Conservation (phyloP, 2,797 vertebrate species). For the Pseudopleuronectes americanus region DNA sequence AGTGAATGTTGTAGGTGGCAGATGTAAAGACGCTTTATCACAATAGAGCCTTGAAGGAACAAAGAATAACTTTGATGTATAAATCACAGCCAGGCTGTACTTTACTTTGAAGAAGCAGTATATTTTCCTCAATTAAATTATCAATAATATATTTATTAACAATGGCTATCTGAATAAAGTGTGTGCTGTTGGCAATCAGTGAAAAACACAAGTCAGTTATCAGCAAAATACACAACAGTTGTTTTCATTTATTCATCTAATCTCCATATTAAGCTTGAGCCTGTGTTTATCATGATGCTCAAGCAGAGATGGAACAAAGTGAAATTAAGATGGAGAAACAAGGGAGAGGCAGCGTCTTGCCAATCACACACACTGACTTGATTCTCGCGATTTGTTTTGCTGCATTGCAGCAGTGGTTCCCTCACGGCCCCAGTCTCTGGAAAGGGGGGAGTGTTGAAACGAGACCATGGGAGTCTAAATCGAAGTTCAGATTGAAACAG, state of each 20-base stretch:
- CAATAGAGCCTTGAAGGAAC: slow-evolving; percentile 26
- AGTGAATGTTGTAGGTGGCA: not conserved
- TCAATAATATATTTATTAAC: not conserved
- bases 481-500: slow-evolving; percentile 32
- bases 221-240: not conserved
- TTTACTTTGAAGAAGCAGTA: not conserved
- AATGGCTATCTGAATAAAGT: not conserved
- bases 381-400: slow-evolving; percentile 81
- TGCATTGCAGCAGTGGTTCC: slow-evolving; percentile 85
- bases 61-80: slow-evolving; percentile 16
- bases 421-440: slow-evolving; percentile 56
- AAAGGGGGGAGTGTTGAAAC: slow-evolving; percentile 51
- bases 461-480: slow-evolving; percentile 20
- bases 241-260: slow-evolving; percentile 13
- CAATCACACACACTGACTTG: slow-evolving; percentile 65
- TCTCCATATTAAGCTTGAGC: not conserved
- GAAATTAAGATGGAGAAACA: slow-evolving; percentile 36
- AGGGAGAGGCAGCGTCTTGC: slow-evolving; percentile 25
- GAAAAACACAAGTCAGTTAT: not conserved
- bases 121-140: not conserved
- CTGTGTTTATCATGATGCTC: slow-evolving; percentile 10
- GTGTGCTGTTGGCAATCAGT: not conserved
- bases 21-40: slow-evolving; percentile 16
- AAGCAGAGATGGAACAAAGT: not conserved
- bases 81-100: not conserved